phyloP scores from a whole-genome alignment of 2,888 invertebrate species.

The Aporophyla lueneburgensis region DNA sequence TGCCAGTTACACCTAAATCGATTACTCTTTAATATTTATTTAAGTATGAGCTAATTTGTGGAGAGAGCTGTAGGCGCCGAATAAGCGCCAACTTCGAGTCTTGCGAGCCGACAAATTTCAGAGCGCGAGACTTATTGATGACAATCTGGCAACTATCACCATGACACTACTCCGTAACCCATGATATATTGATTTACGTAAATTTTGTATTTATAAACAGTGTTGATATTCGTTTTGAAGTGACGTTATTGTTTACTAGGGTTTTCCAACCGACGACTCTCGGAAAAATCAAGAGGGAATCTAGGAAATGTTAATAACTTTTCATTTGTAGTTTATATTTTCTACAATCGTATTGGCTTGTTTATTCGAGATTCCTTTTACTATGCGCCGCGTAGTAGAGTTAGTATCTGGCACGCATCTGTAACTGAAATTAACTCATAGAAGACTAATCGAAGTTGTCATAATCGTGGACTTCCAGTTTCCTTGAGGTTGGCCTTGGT shows the following conservation, averaged over 20 bases:
- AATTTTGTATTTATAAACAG: conserved; percentile 25
- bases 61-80: conserved; percentile 33
- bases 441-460: conserved; percentile 42
- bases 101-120: conserved; percentile 58
- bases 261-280: conserved; percentile 2
- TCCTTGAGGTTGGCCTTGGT: conserved; percentile 33
- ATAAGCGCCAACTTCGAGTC: conserved; percentile 49
- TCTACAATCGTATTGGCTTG: not conserved
- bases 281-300: conserved; percentile 21
- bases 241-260: conserved; percentile 26
- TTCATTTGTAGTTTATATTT: conserved; percentile 19
- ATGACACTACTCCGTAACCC: conserved; percentile 28
- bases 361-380: conserved; percentile 7
- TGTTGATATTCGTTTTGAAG: conserved; percentile 2
- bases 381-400: conserved; percentile 19
- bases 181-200: conserved; percentile 39
- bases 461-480: conserved; percentile 22
- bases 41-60: conserved; percentile 32
- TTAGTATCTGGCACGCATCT: conserved; percentile 43
- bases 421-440: conserved; percentile 52
- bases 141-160: conserved; percentile 64
- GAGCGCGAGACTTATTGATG: conserved; percentile 43
- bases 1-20: conserved; percentile 28
- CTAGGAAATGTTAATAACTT: conserved; percentile 11
- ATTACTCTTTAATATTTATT: conserved; percentile 41